A percentile compares a stretch with the other conserved stretches of the same genome.
Evolutionary conservation across 2,113 vertebrate species (phyloP).

Genomic region (Oreocharis arfaki): DNA sequence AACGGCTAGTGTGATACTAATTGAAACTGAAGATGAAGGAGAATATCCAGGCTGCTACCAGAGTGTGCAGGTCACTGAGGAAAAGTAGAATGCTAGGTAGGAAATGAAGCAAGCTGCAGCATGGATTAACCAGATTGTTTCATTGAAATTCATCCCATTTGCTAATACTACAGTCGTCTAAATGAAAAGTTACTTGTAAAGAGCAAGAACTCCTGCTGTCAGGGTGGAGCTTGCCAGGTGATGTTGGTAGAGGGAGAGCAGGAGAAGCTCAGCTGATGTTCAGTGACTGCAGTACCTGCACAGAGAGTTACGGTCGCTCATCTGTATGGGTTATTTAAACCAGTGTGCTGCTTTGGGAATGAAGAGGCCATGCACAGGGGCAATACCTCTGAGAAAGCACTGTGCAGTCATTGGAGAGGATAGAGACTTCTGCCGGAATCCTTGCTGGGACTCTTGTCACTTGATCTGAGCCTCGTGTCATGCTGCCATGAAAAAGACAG

Average conservation of each 20-base stretch:
- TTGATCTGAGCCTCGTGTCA: background rate
- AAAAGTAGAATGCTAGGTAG: background rate
- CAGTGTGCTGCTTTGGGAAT: background rate
- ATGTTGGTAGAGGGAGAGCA: background rate
- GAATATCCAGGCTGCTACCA: background rate
- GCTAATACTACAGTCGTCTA: background rate
- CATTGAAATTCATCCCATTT: background rate
- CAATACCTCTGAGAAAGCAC: background rate
- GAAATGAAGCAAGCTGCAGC: background rate
- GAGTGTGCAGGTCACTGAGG: background rate
- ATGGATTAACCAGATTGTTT: background rate
- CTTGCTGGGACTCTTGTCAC: background rate
- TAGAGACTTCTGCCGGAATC: background rate
- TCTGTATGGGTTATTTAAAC: background rate
- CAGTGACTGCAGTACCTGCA: background rate
- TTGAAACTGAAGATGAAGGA: background rate
- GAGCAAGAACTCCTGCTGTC: background rate
- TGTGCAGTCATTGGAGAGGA: background rate
- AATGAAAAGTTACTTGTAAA: background rate
- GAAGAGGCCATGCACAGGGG: background rate
- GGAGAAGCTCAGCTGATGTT: background rate
- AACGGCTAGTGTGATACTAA: background rate
- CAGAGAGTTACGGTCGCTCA: background rate
- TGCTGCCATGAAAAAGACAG: background rate
- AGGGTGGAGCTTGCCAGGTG: background rate